These are phyloP conservation scores for Sipha maydis DNA, from an alignment of 2,888 invertebrate genomes.

Conservation along the genomic window DNA sequence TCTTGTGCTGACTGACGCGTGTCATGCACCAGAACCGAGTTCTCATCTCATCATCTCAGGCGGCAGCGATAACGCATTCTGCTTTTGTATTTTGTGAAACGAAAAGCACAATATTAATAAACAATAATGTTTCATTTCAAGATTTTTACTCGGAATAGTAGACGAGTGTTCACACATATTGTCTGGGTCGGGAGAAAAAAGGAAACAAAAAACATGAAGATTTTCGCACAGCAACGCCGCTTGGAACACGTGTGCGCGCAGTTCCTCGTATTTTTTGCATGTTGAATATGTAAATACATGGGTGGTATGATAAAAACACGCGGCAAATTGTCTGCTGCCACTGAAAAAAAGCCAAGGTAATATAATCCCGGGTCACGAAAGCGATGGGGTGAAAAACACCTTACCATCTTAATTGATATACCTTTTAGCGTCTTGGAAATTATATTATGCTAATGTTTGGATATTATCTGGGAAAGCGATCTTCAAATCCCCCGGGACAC, in stretches of 20 bases:
- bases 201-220: not conserved
- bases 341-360: not conserved
- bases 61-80: not conserved
- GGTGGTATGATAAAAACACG: no score
- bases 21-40: not conserved
- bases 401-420: conserved; percentile 11
- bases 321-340: not conserved
- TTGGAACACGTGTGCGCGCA: no score
- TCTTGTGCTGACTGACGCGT: not conserved
- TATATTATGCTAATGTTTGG: conserved; percentile 4
- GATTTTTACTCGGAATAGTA: not conserved
- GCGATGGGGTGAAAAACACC: not conserved
- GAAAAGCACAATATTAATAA: not conserved
- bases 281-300: no score
- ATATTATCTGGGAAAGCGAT: not conserved
- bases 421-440: conserved; percentile 21
- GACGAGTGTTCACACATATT: not conserved
- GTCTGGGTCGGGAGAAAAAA: not conserved
- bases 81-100: not conserved
- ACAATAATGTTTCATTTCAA: not conserved
- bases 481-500: not conserved
- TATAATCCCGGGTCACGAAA: not conserved
- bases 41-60: not conserved
- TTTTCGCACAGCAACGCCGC: not conserved
- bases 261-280: no score